Evolutionary conservation across 2,888 invertebrate genomes (phyloP), one percentile per base, ranked within the genome.

Genomic region (Timandra comae): DNA sequence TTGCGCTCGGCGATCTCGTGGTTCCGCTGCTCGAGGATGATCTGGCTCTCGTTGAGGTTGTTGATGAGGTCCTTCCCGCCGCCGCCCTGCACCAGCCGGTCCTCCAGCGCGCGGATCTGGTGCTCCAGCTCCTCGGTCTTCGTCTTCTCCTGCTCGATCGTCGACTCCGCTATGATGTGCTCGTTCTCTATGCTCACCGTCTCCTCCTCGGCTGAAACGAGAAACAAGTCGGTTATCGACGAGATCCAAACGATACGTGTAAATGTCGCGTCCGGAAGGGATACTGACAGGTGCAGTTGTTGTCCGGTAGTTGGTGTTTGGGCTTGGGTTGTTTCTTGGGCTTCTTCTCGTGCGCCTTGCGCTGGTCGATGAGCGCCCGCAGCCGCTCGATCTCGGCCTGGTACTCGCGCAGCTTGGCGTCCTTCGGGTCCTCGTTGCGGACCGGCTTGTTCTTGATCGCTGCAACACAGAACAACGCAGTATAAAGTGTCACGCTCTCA

Each of bases 401-500:
- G 78, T 98, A 97, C 70, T 98, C 96, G 61, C 98, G 89, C 33
- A 98, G 85, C 64, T 99, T 90, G 11, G 99, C 98, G 78, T 99
- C 99, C 78, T 99, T 99, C 21, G 99, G 98, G 88, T 99, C 99
- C 77, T 99, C 99, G 80, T 99, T 99, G 64, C 99, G 96, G 50
- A 96, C 92, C 10, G 99, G 99, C 76, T 97, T 96, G 84, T 99
- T 99, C 88, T 98, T 98, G 57, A 99, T 99, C 51, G 97, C 97
- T 86, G 63, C 0, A 42, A 47, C 8, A 16, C 28, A 20, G 8
- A 33, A 6, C 2, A 16, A 13, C 7, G 13, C n/a, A 1, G 8
- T 12, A 3, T n/a, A n/a, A n/a, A n/a, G n/a, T n/a, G n/a, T n/a
- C n/a, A n/a, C n/a, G n/a, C n/a, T n/a, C n/a, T n/a, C n/a, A 10